Evolutionary conservation across 2,113 vertebrate species (phyloP).

Genomic region (Tauraco erythrolophus): DNA sequence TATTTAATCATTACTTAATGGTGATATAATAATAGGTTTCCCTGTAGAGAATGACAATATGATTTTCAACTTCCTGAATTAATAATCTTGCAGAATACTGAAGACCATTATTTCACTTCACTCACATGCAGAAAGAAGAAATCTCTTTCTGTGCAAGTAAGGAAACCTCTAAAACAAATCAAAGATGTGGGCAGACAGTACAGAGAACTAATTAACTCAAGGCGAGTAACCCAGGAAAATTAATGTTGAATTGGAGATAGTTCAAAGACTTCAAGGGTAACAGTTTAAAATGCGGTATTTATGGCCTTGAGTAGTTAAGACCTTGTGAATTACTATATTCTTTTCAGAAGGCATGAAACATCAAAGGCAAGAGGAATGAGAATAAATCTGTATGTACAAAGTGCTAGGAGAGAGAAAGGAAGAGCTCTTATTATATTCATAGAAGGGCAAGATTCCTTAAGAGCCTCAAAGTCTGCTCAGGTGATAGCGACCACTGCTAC

Average conservation of each 20-base stretch:
- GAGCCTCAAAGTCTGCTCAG: not conserved
- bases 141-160: not conserved
- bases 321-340: not conserved
- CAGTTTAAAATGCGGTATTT: constrained; percentile 2
- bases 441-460: not conserved
- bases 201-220: constrained; percentile 48
- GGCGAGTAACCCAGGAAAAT: not conserved
- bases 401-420: not conserved
- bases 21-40: constrained; percentile 58
- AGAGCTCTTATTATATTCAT: not conserved
- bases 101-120: constrained; percentile 27
- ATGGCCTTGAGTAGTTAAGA: constrained; percentile 1
- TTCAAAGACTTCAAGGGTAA: constrained; percentile 31
- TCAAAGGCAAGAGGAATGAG: not conserved
- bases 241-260: not conserved
- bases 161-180: constrained; percentile 48
- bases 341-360: not conserved
- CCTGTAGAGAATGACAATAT: not conserved
- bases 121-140: constrained; percentile 2
- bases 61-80: constrained; percentile 61
- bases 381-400: not conserved
- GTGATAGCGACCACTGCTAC: not conserved
- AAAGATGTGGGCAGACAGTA: constrained; percentile 24
- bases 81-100: constrained; percentile 33
- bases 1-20: constrained; percentile 60